phyloP scores from a whole-genome alignment of 1,140 invertebrate species.

The Tachypleus tridentatus region DNA sequence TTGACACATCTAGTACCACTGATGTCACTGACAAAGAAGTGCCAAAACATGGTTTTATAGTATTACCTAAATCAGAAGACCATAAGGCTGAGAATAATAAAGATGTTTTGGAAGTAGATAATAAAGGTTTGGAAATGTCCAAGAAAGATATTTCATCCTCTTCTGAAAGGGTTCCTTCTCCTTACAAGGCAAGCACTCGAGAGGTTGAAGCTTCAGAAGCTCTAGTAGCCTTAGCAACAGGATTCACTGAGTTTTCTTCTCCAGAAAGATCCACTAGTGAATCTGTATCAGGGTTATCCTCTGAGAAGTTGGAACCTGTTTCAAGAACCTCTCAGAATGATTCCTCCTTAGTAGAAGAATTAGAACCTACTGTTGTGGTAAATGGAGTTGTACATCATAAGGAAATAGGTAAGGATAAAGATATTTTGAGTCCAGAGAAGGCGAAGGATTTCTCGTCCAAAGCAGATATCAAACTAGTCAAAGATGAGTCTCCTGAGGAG shows the following conservation, averaged over 20 bases:
- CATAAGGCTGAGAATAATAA: not conserved
- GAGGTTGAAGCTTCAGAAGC: conserved; percentile 36
- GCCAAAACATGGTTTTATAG: not conserved
- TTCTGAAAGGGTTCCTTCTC: too few species aligned
- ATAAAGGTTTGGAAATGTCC: not conserved
- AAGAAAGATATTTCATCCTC: not conserved
- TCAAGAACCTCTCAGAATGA: too few species aligned
- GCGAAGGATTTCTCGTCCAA: conserved; percentile 3
- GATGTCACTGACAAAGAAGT: not conserved
- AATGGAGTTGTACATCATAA: conserved; percentile 1
- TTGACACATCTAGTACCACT: not conserved
- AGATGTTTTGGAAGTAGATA: conserved; percentile 1
- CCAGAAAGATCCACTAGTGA: not conserved
- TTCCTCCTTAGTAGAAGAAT: too few species aligned
- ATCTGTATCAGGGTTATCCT: not conserved
- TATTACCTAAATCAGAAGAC: too few species aligned
- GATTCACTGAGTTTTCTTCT: not conserved
- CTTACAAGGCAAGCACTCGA: too few species aligned
- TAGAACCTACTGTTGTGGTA: too few species aligned
- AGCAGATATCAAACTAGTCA: not conserved
- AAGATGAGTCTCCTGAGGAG: too few species aligned
- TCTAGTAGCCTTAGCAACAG: conserved; percentile 38
- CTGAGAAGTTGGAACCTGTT: too few species aligned
- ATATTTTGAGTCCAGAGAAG: conserved; percentile 4
- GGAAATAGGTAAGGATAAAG: conserved; percentile 8